Conservation (phyloP, 2,888 invertebrate genomes). For the Brassicogethes aeneus region DNA sequence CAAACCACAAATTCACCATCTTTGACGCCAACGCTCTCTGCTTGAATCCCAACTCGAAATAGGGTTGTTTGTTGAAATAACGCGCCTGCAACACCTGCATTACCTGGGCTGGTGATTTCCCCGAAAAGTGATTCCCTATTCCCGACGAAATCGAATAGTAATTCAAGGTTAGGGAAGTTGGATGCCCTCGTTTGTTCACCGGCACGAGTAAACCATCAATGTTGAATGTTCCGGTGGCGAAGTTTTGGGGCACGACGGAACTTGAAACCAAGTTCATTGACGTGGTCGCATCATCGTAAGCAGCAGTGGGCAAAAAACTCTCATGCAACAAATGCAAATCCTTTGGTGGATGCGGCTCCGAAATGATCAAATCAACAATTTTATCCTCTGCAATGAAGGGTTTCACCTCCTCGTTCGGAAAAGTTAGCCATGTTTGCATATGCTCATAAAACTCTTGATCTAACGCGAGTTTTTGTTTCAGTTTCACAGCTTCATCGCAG, state of each 20-base stretch:
- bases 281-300: slow-evolving; percentile 1
- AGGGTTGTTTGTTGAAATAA: slow-evolving; percentile 7
- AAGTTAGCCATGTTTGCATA: slow-evolving; percentile 6
- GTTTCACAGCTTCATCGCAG: not conserved
- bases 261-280: slow-evolving; percentile 4
- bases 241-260: slow-evolving; percentile 2
- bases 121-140: not conserved
- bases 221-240: slow-evolving; percentile 4
- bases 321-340: slow-evolving; percentile 4
- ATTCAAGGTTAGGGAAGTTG: not conserved
- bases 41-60: slow-evolving; percentile 3
- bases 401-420: slow-evolving; percentile 3
- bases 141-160: not conserved
- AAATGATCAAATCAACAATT: not conserved
- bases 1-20: slow-evolving; percentile 6
- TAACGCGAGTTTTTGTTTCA: not conserved
- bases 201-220: slow-evolving; percentile 1
- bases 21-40: slow-evolving; percentile 3
- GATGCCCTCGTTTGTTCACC: slow-evolving; percentile 3
- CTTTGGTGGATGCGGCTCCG: slow-evolving; percentile 1
- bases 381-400: slow-evolving; percentile 4
- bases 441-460: slow-evolving; percentile 8
- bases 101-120: not conserved
- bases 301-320: slow-evolving; percentile 4
- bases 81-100: slow-evolving; percentile 5